A percentile compares a stretch with the other conserved stretches of the same genome.
Conservation (phyloP, 92 coral and sea anemone species). For the Diadumene lineata region DNA sequence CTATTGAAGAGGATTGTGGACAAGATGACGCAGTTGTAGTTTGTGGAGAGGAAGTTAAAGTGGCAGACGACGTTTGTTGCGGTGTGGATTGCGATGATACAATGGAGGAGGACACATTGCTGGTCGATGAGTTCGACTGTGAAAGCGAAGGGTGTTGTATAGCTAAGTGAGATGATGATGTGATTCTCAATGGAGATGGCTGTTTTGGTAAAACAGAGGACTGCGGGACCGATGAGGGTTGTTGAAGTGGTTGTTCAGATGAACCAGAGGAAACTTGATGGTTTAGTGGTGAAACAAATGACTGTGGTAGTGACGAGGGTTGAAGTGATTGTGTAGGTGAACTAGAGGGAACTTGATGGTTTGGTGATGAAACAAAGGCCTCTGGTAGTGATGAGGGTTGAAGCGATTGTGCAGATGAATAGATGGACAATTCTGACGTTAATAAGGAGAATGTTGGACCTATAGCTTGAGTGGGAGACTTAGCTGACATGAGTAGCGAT, state of each 20-base stretch:
- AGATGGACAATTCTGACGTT: too few relatives aligned
- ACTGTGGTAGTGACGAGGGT: not conserved
- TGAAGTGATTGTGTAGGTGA: not conserved
- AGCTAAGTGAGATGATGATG: too few relatives aligned
- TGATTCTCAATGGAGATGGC: too few relatives aligned
- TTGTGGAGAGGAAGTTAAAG: not conserved
- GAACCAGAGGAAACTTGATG: not conserved
- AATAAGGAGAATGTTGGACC: not conserved
- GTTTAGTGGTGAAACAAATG: not conserved
- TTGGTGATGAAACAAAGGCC: not conserved
- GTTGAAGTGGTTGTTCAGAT: not conserved
- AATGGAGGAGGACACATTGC: not conserved
- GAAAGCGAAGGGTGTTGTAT: too few relatives aligned
- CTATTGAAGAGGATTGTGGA: not conserved
- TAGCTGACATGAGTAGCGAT: slow-evolving; percentile 1
- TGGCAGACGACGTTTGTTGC: not conserved
- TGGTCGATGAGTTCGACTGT: too few relatives aligned
- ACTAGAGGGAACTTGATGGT: not conserved
- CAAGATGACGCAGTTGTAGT: not conserved
- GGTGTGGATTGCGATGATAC: not conserved
- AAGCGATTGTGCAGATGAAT: not conserved
- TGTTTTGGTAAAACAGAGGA: not conserved
- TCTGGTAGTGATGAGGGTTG: not conserved
- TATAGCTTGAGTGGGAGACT: not conserved
- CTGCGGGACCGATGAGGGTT: not conserved